Evolutionary conservation across 2,888 invertebrate species (phyloP), one percentile per base, ranked within the genome.

Genomic region (Caenorhabditis japonica): DNA sequence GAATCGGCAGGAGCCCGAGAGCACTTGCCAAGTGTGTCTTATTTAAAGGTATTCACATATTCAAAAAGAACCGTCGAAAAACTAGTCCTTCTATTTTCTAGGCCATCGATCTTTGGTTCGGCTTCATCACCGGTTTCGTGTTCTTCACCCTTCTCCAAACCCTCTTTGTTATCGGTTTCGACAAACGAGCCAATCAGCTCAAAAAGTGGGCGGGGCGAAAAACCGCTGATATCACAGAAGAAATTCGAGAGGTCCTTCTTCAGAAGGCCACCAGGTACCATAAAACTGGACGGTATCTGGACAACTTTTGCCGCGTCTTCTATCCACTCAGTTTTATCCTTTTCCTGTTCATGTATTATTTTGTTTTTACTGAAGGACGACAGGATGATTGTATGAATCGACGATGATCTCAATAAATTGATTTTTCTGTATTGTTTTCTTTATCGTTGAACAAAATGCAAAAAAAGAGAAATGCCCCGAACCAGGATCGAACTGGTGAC

Each of bases 81-180:
- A n/a, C n/a, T n/a, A n/a, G n/a, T n/a, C 12, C 27, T 53, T 21
- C 19, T 43, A 3, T 21, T 30, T 7, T 30, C 30, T 30, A 30
- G 85, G 87, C 87, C 1, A 87, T 87, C 64, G 87, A 87, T 59
- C 58, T 87, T 5, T 87, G 87, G 87, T 87, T 87, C 52, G 87
- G 85, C 3, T 87, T 85, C 64, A 84, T 87, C 53, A 87, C 86
- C 5, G 85, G 84, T n/a, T 87, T 87, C 61, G 87, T 87, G 1
- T 87, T 87, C 71, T 83, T 87, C 74, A 87, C 87, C 3, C 77
- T 87, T 7, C 78, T 87, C 8, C 87, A 87, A 51, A 87, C 87
- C 2, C 77, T 87, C 2, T 85, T 87, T 44, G 87, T 87, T 2
- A 87, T 87, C 51, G 87, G 87, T 34, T 86, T 87, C 49, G 87